Evolutionary conservation across 2,888 invertebrate species (phyloP).

Genomic region (Capitulum mitella): DNA sequence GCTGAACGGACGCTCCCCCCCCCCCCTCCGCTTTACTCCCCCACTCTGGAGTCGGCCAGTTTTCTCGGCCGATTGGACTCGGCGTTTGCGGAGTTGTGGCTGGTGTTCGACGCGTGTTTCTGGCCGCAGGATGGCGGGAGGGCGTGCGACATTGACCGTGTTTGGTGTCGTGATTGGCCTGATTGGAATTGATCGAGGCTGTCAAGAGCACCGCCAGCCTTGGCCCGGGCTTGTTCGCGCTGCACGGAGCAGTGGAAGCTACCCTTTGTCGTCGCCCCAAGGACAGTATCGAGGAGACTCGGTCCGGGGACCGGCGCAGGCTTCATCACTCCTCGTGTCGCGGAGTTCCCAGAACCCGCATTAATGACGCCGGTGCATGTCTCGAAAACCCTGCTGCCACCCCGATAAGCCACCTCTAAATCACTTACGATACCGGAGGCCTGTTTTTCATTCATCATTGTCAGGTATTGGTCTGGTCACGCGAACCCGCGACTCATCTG

Average conservation of each 20-base stretch:
- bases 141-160: background rate
- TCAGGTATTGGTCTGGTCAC: background rate
- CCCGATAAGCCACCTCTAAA: background rate
- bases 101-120: too few species aligned
- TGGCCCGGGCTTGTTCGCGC: background rate
- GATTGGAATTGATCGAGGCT: background rate
- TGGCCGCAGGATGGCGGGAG: background rate
- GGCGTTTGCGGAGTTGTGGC: too few species aligned
- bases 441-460: background rate
- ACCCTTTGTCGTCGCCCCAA: too few species aligned
- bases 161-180: background rate
- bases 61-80: too few species aligned
- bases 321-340: too few species aligned
- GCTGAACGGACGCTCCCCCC: too few species aligned
- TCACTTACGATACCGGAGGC: background rate
- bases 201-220: background rate
- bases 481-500: background rate
- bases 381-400: background rate
- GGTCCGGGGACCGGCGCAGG: too few species aligned
- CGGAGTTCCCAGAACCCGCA: background rate
- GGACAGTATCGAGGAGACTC: too few species aligned
- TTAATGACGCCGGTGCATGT: background rate
- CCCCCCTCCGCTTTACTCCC: too few species aligned
- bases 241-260: background rate
- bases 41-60: too few species aligned